Evolutionary conservation across 1,140 invertebrate species (phyloP).

Genomic region (Saxidomus purpurata): DNA sequence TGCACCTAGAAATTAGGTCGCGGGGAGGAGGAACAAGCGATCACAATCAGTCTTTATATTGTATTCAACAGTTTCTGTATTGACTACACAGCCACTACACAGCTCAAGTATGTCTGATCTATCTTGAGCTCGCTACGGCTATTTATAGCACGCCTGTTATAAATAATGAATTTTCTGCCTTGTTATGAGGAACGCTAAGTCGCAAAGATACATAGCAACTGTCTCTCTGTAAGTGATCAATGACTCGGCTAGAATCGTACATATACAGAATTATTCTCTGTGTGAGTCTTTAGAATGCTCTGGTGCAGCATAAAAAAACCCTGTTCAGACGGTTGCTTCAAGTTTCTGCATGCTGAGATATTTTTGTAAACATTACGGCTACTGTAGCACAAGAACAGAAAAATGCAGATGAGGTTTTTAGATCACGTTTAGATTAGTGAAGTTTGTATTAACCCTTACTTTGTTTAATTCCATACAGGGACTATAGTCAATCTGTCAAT

Average conservation of each 20-base stretch:
- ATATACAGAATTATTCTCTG: not conserved
- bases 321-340: not conserved
- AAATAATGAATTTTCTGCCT: conserved; percentile 66
- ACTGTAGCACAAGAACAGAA: too few species aligned
- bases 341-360: not conserved
- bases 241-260: not conserved
- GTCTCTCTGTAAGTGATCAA: conserved; percentile 42
- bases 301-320: not conserved
- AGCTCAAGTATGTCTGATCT: conserved; percentile 59
- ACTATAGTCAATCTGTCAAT: too few species aligned
- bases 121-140: conserved; percentile 51
- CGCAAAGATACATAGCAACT: conserved; percentile 39
- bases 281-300: not conserved
- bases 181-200: conserved; percentile 33
- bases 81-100: conserved; percentile 17
- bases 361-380: not conserved
- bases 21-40: not conserved
- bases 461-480: too few species aligned
- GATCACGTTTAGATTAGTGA: too few species aligned
- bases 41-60: conserved; percentile 36
- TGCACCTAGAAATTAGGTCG: conserved; percentile 39
- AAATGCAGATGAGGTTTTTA: too few species aligned
- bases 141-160: conserved; percentile 62
- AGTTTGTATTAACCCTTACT: too few species aligned
- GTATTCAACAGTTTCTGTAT: conserved; percentile 7